Base-by-base conservation (phyloP, 2,113 vertebrate species). In the Xiphophorus couchianus region DNA sequence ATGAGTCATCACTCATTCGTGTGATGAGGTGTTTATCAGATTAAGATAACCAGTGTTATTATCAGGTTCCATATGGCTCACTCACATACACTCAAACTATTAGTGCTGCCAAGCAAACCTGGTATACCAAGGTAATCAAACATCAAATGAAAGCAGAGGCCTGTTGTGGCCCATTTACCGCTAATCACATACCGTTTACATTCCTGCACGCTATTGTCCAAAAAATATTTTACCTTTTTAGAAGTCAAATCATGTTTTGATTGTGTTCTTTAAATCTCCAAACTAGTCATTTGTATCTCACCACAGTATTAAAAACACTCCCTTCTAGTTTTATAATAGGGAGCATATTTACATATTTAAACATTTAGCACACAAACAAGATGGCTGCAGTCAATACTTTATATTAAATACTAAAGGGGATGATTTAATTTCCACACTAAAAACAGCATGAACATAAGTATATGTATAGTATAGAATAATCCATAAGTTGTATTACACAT, bases 1-100 rank as follows among this genome's bases (percentile, higher is more conserved):
- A 71, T 81, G 77, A 83, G 65, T 85, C 74, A 85, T 69, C 35
- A 15, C 75, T 79, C 61, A 30, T 30, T 30, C 28, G 58, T 66
- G 13, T 62, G 69, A 58, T n/a, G 65, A 71, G 17, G 62, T 12
- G 19, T 66, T 74, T 71, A 65, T 51, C 74, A n/a, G 12, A 39
- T 54, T 39, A 28, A n/a, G 13, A 69, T 37, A 27, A 39, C n/a
- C 25, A 22, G 48, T 28, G 62, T 73, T 69, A n/a, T 63, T 10
- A 29, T 66, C 68, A 67, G 42, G 37, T 29, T 51, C 29, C 37
- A 17, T 28, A 71, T 65, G 60, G 33, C 71, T 60, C 27, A 11
- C 37, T 25, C 67, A 22, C 51, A 58, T 58, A 73, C 6, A 14
- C 4, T 70, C 6, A 73, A 44, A 22, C 61, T 27, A 4, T 30